Evolutionary conservation across 2,113 vertebrate genomes (phyloP), one percentile per base, ranked within the genome.

Genomic region (Prunella fulvescens): DNA sequence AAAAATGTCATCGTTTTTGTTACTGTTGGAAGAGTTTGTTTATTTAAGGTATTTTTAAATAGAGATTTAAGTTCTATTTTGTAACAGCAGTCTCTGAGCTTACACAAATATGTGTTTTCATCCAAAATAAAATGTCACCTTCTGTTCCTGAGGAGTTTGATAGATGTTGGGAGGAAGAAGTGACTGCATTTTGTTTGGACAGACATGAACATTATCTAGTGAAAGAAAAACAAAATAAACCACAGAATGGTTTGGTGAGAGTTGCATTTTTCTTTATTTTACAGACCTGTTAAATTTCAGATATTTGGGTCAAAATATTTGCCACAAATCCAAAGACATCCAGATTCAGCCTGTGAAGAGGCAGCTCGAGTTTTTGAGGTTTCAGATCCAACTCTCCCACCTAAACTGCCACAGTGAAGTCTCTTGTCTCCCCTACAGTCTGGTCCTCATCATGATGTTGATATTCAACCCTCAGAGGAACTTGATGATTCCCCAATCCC

Each of bases 401-500:
- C 45, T 40, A 29, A 39, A 58, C 25, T 77, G 37, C 48, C 20
- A 13, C n/a, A 33, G 18, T 29, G 57, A 56, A 53, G 8, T 39
- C 7, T 66, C 13, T 39, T 28, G 7, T 14, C 40, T 76, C 50
- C 16, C 17, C 11, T 17, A 3, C 6, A 33, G 31, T 1, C 9
- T 47, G 24, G 7, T 28, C 11, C 11, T 62, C 12, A 13, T 4
- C 4, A 3, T 0, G 5, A 11, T 50, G 39, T 8, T 61, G 47
- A 35, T 28, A 37, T 13, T 10, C 10, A 11, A 9, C 5, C 7
- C 17, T 33, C 9, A 5, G 44, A 76, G 60, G 20, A 56, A 11
- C 2, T 60, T 1, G 0, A 1, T 33, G 45, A 2, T 42, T 54
- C 9, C 18, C 12, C 33, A 17, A 2, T 4, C 35, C 35, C 6